These are phyloP conservation scores for Hetaerina titia DNA, from an alignment of 2,888 invertebrate species.

Conservation along the genomic window DNA sequence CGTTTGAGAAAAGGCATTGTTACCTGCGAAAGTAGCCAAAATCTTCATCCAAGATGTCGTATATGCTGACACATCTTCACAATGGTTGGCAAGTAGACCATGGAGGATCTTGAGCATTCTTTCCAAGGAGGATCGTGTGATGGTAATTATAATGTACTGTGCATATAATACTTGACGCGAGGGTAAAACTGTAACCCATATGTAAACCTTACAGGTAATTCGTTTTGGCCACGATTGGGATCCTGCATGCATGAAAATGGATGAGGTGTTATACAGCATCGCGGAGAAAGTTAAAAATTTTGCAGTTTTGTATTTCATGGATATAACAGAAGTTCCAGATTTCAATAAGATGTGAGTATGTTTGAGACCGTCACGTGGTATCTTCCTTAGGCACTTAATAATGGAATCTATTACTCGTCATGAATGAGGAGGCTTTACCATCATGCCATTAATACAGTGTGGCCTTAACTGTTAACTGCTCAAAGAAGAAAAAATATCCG, in stretches of 20 bases:
- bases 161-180: neutral
- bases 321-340: conserved; percentile 98
- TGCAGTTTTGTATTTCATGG: conserved; percentile 97
- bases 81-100: conserved; percentile 99
- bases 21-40: no score
- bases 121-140: conserved; percentile 98
- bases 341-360: conserved; percentile 97
- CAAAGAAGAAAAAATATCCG: no score
- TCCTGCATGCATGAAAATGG: conserved; percentile 99
- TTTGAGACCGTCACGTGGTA: neutral
- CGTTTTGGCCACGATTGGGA: conserved; percentile 99
- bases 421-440: no score
- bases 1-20: no score
- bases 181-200: neutral
- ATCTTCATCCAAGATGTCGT: conserved; percentile 88
- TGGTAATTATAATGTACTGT: conserved; percentile 83
- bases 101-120: no score
- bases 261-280: conserved; percentile 97
- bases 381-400: no score
- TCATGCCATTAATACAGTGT: no score
- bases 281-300: conserved; percentile 99
- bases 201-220: conserved; percentile 84
- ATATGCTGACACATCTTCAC: conserved; percentile 99
- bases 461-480: no score
- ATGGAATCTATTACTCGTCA: no score